phyloP scores from a whole-genome alignment of 2,888 invertebrate genomes.

The Acholoe squamosa region DNA sequence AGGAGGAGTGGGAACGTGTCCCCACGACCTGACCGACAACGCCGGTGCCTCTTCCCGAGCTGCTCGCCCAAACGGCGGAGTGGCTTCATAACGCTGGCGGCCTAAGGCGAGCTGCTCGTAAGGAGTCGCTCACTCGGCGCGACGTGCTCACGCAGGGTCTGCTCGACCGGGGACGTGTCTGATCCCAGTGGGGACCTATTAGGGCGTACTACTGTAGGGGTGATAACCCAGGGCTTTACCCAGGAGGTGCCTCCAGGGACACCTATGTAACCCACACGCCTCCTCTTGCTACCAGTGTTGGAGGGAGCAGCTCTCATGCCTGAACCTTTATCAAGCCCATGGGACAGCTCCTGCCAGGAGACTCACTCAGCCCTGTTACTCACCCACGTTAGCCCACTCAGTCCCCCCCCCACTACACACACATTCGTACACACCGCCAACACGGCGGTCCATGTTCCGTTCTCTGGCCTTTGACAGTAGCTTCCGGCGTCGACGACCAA shows the following conservation, averaged over 20 bases:
- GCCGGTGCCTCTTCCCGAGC: not conserved
- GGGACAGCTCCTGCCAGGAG: too few relatives aligned
- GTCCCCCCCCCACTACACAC: too few relatives aligned
- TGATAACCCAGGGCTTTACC: not conserved
- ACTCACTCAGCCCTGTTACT: too few relatives aligned
- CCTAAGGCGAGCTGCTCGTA: conserved; percentile 14
- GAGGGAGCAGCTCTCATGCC: too few relatives aligned
- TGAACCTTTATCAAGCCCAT: too few relatives aligned
- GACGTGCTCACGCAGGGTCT: not conserved
- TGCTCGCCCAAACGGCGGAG: not conserved
- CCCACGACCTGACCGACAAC: not conserved
- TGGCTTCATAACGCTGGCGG: conserved; percentile 29
- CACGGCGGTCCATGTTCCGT: too few relatives aligned
- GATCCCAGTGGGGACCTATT: not conserved
- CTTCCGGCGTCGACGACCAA: not conserved
- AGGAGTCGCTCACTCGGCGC: not conserved
- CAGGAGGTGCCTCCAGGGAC: not conserved
- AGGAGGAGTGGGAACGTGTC: conserved; percentile 39
- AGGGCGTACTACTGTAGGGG: not conserved
- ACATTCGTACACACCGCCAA: too few relatives aligned
- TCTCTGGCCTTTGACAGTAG: not conserved
- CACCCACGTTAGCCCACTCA: too few relatives aligned
- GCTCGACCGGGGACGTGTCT: not conserved
- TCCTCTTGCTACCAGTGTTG: not conserved
- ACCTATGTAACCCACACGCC: not conserved